Base-by-base conservation (phyloP, 2,888 invertebrate genomes). In the Oeneis ivallda region DNA sequence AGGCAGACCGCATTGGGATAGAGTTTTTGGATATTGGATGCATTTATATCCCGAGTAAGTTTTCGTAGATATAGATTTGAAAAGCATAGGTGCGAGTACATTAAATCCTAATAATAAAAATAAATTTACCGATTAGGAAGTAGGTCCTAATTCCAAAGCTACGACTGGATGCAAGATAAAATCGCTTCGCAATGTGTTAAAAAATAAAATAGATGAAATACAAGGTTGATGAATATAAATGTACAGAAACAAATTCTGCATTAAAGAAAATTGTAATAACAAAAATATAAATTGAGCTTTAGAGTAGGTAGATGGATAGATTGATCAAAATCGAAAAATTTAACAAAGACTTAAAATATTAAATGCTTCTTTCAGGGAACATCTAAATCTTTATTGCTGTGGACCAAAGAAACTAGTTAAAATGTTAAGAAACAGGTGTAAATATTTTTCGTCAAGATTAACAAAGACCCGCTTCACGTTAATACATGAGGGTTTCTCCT, bases 331-430 rank as follows among this genome's bases (percentile, higher is more conserved):
- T 26, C 1, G 37, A 6, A 7, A 37, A 9, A 37, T 6, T 37
- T 37, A 26, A 19, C 1, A 11, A 2, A 17, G 2, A 37, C 6
- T 15, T 34, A 6, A 8, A 8, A 10, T 34, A 9, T 15, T 10
- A 15, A 9, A 10, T 53, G 0, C 13, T 72, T 74, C 71, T 47
- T 89, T 54, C 86, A 92, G 92, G 60, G 69, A 83, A 62, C 80
- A 83, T 66, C 73, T 92, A 45, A 82, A 82, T 45, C 67, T 92
- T 56, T 92, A 84, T 70, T 90, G 91, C 80, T 92, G 92, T 77
- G 92, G 92, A 83, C 89, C 92, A 86, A 92, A 92, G 83, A 86
- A 87, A 78, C 76, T 92, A 84, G 88, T 90, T 45, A 87, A 84
- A 78, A 73, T 81, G 71, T 77, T 92, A 73, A 81, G 81, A 74